Conservation (phyloP, 2,113 vertebrate genomes). For the Tylochromis polylepis region DNA sequence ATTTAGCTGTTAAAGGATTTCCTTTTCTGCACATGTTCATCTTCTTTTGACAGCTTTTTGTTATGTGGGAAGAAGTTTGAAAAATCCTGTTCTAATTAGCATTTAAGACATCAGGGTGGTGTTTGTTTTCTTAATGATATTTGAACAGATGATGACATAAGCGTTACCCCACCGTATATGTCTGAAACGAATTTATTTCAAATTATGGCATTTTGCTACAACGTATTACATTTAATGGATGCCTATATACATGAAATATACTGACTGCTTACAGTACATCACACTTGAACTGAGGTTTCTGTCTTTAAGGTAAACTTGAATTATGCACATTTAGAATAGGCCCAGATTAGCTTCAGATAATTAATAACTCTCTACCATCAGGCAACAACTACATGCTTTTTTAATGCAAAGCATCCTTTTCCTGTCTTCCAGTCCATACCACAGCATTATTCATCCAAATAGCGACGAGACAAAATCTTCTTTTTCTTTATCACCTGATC, state of each 20-base stretch:
- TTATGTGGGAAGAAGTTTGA: not conserved
- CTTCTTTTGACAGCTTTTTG: not conserved
- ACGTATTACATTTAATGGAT: not conserved
- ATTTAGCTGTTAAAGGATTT: not conserved
- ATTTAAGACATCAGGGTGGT: not conserved
- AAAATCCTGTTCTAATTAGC: not conserved
- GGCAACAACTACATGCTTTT: not conserved
- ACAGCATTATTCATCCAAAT: not conserved
- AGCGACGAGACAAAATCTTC: not conserved
- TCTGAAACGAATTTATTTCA: not conserved
- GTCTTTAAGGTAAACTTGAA: not conserved
- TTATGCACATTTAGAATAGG: not conserved
- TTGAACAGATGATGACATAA: not conserved
- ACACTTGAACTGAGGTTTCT: not conserved
- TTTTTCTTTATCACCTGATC: not conserved
- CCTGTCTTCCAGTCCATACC: accelerated
- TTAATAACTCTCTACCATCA: not conserved
- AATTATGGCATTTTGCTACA: not conserved
- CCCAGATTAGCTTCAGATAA: accelerated
- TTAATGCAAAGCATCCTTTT: not conserved
- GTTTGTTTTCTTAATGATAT: not conserved
- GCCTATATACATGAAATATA: accelerated
- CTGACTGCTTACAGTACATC: not conserved
- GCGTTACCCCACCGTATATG: accelerated
- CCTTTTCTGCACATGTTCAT: not conserved